Evolutionary conservation across 2,113 vertebrate genomes (phyloP).

Genomic region (Limnothrissa miodon): DNA sequence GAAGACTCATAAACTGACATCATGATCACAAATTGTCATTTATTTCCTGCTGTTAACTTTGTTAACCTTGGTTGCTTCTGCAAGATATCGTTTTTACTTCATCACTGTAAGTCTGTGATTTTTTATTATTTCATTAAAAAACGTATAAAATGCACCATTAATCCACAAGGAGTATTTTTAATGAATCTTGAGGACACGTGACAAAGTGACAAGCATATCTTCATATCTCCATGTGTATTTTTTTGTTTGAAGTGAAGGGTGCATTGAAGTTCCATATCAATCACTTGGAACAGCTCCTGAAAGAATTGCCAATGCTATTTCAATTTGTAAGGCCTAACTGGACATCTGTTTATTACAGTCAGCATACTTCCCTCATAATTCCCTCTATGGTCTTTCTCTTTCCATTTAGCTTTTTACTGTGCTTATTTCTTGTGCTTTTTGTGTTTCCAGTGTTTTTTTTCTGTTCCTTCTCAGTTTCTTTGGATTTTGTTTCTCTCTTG

Average conservation of each 20-base stretch:
- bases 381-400: neutral
- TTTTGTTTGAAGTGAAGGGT: neutral
- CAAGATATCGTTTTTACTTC: neutral
- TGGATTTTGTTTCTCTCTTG: neutral
- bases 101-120: constrained; percentile 24
- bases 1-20: neutral
- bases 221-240: neutral
- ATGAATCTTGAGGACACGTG: neutral
- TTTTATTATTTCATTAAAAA: constrained; percentile 48
- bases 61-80: neutral
- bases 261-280: neutral
- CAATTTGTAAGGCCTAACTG: neutral
- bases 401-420: neutral
- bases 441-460: no score
- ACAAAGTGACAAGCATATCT: neutral
- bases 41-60: neutral
- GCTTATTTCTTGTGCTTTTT: no score
- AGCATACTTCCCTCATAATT: neutral
- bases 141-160: constrained; percentile 36
- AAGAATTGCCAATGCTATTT: neutral
- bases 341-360: neutral
- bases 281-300: neutral
- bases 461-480: neutral
- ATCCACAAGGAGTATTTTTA: neutral
- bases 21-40: constrained; percentile 1